Conservation (phyloP, 2,113 vertebrate species). For the Chiloscyllium plagiosum region DNA sequence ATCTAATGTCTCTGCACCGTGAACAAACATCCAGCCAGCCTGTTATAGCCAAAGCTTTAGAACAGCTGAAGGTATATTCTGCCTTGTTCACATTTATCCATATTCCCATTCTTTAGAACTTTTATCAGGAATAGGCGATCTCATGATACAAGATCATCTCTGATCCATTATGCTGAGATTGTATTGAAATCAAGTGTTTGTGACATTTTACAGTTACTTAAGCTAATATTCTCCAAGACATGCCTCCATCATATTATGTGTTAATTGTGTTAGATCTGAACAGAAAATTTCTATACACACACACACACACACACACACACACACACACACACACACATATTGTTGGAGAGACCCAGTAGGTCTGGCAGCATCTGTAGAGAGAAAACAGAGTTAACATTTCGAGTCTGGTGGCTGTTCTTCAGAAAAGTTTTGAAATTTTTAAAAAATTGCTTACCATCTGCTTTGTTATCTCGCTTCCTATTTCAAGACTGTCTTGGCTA, state of each 20-base stretch:
- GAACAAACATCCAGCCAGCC: constrained; percentile 96
- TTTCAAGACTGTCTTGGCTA: background rate
- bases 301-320: no score
- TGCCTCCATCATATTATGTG: background rate
- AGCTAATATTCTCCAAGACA: background rate
- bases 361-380: no score
- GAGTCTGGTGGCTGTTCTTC: no score
- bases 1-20: constrained; percentile 71
- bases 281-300: no score
- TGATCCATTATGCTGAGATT: no score
- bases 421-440: no score
- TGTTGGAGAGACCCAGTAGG: no score
- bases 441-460: background rate
- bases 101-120: background rate
- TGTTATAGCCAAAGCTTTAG: constrained; percentile 79
- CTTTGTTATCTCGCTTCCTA: background rate
- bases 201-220: background rate
- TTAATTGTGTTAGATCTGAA: background rate
- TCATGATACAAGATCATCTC: background rate
- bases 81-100: background rate
- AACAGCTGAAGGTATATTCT: constrained; percentile 80
- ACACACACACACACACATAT: no score
- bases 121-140: background rate
- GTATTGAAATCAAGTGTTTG: background rate
- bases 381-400: no score